phyloP scores from a whole-genome alignment of 2,888 invertebrate species.

The Fissipunctia ypsillon region DNA sequence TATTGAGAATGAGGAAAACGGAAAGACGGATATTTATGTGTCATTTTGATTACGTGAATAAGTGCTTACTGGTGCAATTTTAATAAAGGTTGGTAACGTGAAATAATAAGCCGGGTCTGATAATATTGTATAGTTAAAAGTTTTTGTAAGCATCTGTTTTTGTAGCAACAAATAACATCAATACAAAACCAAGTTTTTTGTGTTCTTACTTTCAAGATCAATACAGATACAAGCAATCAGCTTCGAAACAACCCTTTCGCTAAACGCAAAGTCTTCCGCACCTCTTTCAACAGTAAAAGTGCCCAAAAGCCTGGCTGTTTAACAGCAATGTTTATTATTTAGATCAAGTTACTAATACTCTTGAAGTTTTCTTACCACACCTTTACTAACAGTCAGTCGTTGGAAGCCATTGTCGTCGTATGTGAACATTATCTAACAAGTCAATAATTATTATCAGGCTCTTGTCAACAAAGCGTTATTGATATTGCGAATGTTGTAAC shows the following conservation, averaged over 20 bases:
- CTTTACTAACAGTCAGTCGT: neutral
- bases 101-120: neutral
- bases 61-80: constrained; percentile 17
- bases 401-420: neutral
- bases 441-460: neutral
- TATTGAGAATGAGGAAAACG: constrained; percentile 40
- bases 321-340: neutral
- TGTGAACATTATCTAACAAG: neutral
- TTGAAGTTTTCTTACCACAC: neutral
- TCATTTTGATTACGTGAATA: constrained; percentile 9
- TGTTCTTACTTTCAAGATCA: neutral
- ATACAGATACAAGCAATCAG: neutral
- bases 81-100: neutral
- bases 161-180: neutral
- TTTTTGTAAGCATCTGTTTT: neutral
- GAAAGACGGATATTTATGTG: neutral
- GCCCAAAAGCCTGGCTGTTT: neutral
- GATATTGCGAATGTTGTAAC: neutral
- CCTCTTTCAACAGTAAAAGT: neutral
- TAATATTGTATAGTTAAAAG: neutral
- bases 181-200: neutral
- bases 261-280: neutral
- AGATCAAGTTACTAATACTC: no score
- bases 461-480: neutral
- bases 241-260: neutral